Evolutionary conservation across 2,113 vertebrate species (phyloP), one percentile per base, ranked within the genome.

Genomic region (Rhegmatorhina hoffmannsi): DNA sequence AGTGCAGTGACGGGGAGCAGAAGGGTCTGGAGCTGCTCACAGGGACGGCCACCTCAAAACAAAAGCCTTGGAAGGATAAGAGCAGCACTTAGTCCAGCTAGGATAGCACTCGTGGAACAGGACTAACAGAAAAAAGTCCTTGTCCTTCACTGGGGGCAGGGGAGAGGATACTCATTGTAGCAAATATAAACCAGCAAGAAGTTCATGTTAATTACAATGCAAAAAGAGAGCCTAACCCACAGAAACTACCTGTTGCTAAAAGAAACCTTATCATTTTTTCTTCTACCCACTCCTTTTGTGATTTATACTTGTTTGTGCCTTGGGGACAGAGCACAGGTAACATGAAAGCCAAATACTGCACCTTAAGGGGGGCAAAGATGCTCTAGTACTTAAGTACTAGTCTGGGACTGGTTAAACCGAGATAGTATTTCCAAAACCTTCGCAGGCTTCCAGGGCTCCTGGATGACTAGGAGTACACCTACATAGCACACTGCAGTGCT

Each of bases 201-300:
- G 11, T 59, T 46, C 36, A 63, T 33, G 16, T 40, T 49, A 53
- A 76, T 64, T 78, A 70, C 24, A 64, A 64, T 12, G 34, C 64
- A 87, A 83, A 87, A 92, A 17, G 31, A 75, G 33, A 87, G 10
- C 34, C 44, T 29, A 79, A 82, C 13, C 8, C 34, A 50, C 17
- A 81, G 25, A 86, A 92, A 75, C 44, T 60, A 93, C 81, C 84
- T 92, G 91, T 91, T 95, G 74, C 60, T 84, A 94, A 67, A 21
- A 50, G 16, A 95, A 83, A 66, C 34, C 59, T 49, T 34, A 46
- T 4, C 0, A 0, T 59, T 74, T 91, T 78, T 76, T 16, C 33
- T 43, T 64, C 67, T 67, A 33, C 17, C 7, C 11, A 6, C 29
- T 60, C 55, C 36, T 43, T 70, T 47, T 10, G 4, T 50, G 20